Conservation (phyloP, 2,797 vertebrate species). For the Lacerta agilis region DNA sequence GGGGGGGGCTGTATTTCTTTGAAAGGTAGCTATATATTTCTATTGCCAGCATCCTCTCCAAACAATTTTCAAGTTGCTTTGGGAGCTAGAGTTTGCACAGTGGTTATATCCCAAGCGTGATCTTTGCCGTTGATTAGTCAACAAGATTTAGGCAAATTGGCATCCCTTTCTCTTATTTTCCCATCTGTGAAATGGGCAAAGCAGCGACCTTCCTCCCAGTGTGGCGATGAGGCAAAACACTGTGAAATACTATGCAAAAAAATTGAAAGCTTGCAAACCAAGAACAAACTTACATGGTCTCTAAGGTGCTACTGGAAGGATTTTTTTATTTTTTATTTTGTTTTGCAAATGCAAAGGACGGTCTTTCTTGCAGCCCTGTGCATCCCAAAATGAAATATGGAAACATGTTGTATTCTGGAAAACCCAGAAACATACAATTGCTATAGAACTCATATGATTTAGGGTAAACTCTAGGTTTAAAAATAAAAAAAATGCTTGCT, state of each 20-base stretch:
- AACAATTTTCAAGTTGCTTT: not conserved
- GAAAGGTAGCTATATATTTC: too few relatives aligned
- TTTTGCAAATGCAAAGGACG: not conserved
- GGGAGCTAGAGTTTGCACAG: not conserved
- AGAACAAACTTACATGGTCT: too few relatives aligned
- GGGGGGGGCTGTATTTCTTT: too few relatives aligned
- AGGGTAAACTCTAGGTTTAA: conserved; percentile 53
- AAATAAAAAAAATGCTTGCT: conserved; percentile 60
- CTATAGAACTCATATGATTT: not conserved
- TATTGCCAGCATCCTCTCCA: not conserved
- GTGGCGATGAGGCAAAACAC: not conserved
- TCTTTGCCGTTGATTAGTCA: not conserved
- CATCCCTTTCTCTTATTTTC: not conserved
- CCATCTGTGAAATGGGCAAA: not conserved
- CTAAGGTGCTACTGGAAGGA: too few relatives aligned
- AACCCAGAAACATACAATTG: not conserved
- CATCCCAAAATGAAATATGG: conserved; percentile 19
- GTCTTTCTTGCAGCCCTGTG: not conserved
- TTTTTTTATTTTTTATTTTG: too few relatives aligned
- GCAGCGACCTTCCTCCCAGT: not conserved
- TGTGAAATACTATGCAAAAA: not conserved
- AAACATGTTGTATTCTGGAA: not conserved
- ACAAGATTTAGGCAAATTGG: conserved; percentile 20
- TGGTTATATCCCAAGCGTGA: not conserved
- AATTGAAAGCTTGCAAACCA: not conserved